Evolutionary conservation across 1,140 invertebrate genomes (phyloP).

Genomic region (Brachionus sp.): DNA sequence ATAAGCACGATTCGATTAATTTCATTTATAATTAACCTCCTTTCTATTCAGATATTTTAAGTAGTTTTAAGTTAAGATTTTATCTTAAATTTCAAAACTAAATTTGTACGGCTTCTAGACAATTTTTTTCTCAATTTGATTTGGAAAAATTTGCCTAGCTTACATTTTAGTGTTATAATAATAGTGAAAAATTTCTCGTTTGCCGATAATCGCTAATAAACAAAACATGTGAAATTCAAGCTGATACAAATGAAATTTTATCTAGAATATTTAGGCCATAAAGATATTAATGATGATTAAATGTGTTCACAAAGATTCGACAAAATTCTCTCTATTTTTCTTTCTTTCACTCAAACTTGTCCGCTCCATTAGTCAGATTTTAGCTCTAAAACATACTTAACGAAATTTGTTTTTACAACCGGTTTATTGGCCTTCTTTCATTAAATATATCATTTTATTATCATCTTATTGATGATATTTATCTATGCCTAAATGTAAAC

Average conservation of each 20-base stretch:
- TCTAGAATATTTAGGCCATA: not conserved
- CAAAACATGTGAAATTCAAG: slow-evolving; percentile 35
- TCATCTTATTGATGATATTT: slow-evolving; percentile 14
- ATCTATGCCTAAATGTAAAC: not conserved
- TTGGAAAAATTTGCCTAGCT: not conserved
- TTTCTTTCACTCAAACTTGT: not conserved
- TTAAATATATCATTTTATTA: not conserved
- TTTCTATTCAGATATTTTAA: slow-evolving; percentile 32
- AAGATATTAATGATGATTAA: slow-evolving; percentile 16
- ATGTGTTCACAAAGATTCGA: slow-evolving; percentile 12
- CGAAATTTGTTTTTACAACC: not conserved
- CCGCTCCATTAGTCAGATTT: not conserved
- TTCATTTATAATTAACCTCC: slow-evolving; percentile 38
- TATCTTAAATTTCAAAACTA: not conserved
- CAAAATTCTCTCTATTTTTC: not conserved
- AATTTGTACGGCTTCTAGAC: not conserved
- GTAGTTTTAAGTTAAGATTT: slow-evolving; percentile 22
- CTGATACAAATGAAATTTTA: slow-evolving; percentile 14
- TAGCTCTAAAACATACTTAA: not conserved
- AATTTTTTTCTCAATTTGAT: not conserved
- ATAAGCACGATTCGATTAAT: slow-evolving; percentile 21
- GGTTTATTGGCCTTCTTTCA: slow-evolving; percentile 12
- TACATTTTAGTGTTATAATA: not conserved
- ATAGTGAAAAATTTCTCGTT: not conserved
- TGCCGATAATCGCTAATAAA: not conserved